These are phyloP conservation scores for Siniperca obscura DNA, from an alignment of 2,797 vertebrate genomes.

Conservation along the genomic window DNA sequence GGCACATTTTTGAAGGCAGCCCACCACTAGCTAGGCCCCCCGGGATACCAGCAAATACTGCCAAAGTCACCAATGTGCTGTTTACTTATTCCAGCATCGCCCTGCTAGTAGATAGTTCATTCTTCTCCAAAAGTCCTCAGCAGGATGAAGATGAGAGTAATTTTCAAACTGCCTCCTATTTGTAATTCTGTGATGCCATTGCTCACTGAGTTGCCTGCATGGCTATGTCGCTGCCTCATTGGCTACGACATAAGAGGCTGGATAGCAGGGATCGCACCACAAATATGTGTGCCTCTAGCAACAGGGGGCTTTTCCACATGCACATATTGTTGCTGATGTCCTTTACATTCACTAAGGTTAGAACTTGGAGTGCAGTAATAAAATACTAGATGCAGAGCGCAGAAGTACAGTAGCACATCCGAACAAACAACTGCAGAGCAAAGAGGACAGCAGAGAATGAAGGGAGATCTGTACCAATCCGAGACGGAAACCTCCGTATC, in stretches of 20 bases:
- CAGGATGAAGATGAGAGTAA: conserved; percentile 52
- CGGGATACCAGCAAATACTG: conserved; percentile 38
- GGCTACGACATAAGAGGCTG: conserved; percentile 45
- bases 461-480: conserved; percentile 14
- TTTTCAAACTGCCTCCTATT: conserved; percentile 52
- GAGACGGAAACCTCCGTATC: conserved; percentile 33
- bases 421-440: conserved; percentile 34
- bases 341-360: conserved; percentile 42
- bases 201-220: conserved; percentile 41
- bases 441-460: conserved; percentile 23
- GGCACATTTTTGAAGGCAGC: conserved; percentile 67
- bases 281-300: conserved; percentile 39
- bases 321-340: conserved; percentile 40
- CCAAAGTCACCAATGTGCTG: conserved; percentile 49
- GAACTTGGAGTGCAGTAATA: conserved; percentile 27
- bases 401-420: conserved; percentile 3
- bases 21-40: conserved; percentile 20
- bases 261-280: conserved; percentile 18
- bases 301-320: conserved; percentile 37
- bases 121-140: conserved; percentile 54
- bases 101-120: conserved; percentile 15
- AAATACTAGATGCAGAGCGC: conserved; percentile 10
- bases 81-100: conserved; percentile 43
- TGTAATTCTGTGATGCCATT: conserved; percentile 62
- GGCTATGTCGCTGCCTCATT: conserved; percentile 44